Evolutionary conservation across 2,888 invertebrate genomes (phyloP), one percentile per base, ranked within the genome.

Genomic region (Caenorhabditis sp.): DNA sequence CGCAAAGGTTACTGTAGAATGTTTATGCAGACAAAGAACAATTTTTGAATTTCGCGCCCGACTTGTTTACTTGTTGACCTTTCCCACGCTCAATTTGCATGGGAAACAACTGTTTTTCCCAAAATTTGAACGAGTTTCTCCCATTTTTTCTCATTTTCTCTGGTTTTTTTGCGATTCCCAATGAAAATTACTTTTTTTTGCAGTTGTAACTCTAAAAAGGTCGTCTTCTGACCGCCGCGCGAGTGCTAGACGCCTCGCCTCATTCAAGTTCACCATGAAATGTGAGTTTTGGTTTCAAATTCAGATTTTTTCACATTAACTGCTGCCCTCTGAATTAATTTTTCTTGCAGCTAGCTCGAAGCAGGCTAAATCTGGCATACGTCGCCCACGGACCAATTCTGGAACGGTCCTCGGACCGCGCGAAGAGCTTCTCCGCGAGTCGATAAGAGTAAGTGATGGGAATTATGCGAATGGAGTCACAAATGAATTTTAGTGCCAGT

Each of bases 401-500:
- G 60, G 24, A 11, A 56, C 76, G 35, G 11, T 24, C 11, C 35
- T 67, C 24, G 22, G 20, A 11, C 44, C 69, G 0, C 22, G 56
- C 18, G 56, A 62, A 6, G 62, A 77, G 28, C 55, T 77, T 3
- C 62, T 77, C 47, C 61, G 77, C 6, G 68, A 68, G 22, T 69
- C 68, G 11, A 77, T 77, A 77, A 40, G 77, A 50, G 77, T 69
- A 20, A 53, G 69, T 40, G n/a, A n/a, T n/a, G n/a, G n/a, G n/a
- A n/a, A n/a, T n/a, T n/a, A n/a, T n/a, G n/a, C n/a, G n/a, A n/a
- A 1, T 20, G 5, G 26, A 51, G 5, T 47, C 47, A n/a, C 9
- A 2, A 26, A 20, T n/a, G 18, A 15, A 32, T 60, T 67, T 26
- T 62, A 69, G 68, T 47, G 32, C 44, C 62, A 65, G 40, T 53